Base-by-base conservation (phyloP, 2,888 invertebrate genomes). In the Frankliniella fusca region DNA sequence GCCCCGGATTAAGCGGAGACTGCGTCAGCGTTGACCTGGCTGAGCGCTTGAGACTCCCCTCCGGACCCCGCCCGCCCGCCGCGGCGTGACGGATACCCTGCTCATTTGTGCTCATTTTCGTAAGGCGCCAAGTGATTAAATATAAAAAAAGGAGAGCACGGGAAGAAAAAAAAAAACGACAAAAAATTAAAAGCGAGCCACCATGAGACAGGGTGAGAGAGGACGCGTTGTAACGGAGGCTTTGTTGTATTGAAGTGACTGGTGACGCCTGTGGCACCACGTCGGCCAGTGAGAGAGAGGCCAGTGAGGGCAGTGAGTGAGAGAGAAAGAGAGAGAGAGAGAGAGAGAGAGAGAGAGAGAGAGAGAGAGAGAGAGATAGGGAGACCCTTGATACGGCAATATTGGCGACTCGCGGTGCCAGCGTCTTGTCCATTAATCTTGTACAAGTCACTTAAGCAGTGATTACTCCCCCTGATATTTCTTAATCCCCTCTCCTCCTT, bases 401-500 rank as follows among this genome's bases (percentile, higher is more conserved):
- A 27, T 23, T 23, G 70, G 70, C 70, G 23, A n/a, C 27, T 38
- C 12, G 70, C 70, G 12, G 70, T 76, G 27, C 27, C 70, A 11
- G 70, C 27, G 23, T 11, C 23, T 23, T 76, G 70, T 76, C 70
- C 70, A 76, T 76, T 76, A 76, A 76, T 76, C 70, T 76, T 76
- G 27, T 76, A 76, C 70, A 76, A 76, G 70, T 76, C 70, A 76
- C 70, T 76, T 76, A 76, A 76, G 70, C 70, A 76, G 70, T 76
- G 70, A 76, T 76, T 76, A 76, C 70, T 76, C 70, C 70, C 23
- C 70, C 70, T 76, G 70, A 76, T 76, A 76, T 76, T 76, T 76
- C 70, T 76, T 76, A 76, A 76, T 76, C 70, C 70, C 27, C 70
- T 27, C 27, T 27, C 27, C 70, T 27, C 27, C 70, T 76, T 76